Conservation (phyloP, 2,113 vertebrate genomes). For the Heloderma charlesbogerti region DNA sequence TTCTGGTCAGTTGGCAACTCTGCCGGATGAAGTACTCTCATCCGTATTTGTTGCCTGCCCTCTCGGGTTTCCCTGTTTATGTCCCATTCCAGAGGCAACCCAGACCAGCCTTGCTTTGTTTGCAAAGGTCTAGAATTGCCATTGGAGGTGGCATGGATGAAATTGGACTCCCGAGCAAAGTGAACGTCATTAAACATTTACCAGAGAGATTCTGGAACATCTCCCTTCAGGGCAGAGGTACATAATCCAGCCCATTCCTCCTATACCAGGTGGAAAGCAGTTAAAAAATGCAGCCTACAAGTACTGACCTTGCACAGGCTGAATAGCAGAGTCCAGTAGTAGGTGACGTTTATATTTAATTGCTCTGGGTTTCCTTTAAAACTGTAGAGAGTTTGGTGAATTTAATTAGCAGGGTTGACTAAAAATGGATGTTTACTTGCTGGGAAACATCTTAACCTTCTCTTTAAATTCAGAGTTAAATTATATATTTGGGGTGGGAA, state of each 20-base stretch:
- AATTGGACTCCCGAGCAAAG: neutral
- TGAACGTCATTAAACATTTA: neutral
- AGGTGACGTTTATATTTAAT: neutral
- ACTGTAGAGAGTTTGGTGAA: neutral
- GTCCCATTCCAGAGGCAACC: neutral
- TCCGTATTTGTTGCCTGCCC: too few species aligned
- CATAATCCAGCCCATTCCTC: neutral
- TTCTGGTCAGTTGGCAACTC: neutral
- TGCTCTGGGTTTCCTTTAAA: neutral
- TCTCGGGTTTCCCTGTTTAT: neutral
- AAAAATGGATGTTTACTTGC: neutral
- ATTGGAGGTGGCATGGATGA: neutral
- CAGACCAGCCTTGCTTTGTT: neutral
- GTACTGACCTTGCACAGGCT: neutral
- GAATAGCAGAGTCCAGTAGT: neutral
- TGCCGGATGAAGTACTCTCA: neutral
- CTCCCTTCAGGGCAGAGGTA: neutral
- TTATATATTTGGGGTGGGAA: neutral
- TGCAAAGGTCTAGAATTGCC: neutral
- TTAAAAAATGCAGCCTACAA: neutral
- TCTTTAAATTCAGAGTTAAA: neutral
- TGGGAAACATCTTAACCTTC: neutral
- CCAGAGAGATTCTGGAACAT: neutral
- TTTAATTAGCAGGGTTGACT: neutral
- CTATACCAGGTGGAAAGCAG: neutral